phyloP scores from a whole-genome alignment of 2,888 invertebrate species.

The Nymphalis c-album region DNA sequence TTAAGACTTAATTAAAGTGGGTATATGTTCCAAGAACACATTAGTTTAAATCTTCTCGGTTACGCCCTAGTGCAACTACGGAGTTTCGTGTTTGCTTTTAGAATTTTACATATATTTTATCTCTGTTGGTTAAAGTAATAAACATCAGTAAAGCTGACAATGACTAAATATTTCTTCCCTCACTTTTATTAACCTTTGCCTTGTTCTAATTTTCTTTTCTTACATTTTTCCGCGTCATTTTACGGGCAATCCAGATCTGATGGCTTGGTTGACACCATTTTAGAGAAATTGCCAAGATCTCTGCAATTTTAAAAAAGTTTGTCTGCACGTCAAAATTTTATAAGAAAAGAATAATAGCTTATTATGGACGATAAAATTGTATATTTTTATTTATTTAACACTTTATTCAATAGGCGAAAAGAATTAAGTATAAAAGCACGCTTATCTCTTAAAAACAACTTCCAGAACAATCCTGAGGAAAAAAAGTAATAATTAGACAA shows the following conservation, averaged over 20 bases:
- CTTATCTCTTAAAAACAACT: no score
- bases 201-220: neutral
- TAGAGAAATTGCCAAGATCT: neutral
- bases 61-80: neutral
- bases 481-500: no score
- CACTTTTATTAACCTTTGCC: neutral
- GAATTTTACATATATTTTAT: neutral
- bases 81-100: neutral
- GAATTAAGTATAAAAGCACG: no score
- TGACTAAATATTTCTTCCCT: neutral
- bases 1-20: neutral
- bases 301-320: no score
- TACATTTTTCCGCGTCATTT: no score
- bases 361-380: no score
- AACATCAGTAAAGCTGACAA: neutral
- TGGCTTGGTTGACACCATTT: neutral
- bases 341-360: no score
- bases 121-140: neutral
- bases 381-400: no score
- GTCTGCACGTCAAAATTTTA: no score
- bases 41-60: constrained; percentile 4
- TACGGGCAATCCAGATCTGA: no score
- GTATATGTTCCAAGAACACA: neutral
- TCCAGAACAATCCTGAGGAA: no score
- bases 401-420: no score